Base-by-base conservation (phyloP, 2,113 vertebrate genomes). In the Macrotus californicus region DNA sequence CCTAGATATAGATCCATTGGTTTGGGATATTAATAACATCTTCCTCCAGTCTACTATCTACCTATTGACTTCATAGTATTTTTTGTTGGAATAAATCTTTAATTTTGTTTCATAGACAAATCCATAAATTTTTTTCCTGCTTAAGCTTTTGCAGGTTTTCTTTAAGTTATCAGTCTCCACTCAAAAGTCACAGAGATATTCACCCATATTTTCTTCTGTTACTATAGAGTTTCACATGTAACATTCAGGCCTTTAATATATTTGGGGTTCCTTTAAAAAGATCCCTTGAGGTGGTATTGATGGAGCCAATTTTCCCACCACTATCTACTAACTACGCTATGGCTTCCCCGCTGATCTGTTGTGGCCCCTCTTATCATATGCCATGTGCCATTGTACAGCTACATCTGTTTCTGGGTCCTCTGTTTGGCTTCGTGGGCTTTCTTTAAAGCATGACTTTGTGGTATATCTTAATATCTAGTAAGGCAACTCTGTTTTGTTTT, bases 21-120 rank as follows among this genome's bases (percentile, higher is more conserved):
- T 54, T 86, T 77, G 8, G 50, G 10, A 41, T 82, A 29, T 73
- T 66, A 73, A 84, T 39, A 90, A 36, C 22, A 80, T 75, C 41
- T 80, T 64, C 43, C 24, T 70, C 67, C 2, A 69, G 7, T 48
- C 19, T 52, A 50, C 48, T n/a, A 67, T 15, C 22, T 24, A 64
- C 31, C 13, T 69, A 14, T 59, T 73, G 64, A 73, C 34, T 79
- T 91, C 94, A 39, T 31, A 11, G 11, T 14, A 16, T 87, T 43
- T 77, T 95, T 64, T 59, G n/a, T 87, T 77, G 18, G 46, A 89
- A 67, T 89, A 89, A 86, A 70, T 87, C n/a, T 46, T 81, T 72
- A 67, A 91, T 88, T 67, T 83, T 87, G 31, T 79, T 92, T 87
- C 64, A 41, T 84, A 79, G 75, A 84, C 4, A 92, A 79, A 36